Percentiles rank a stretch among this genome's conserved stretches.
Evolutionary conservation across 2,888 invertebrate species (phyloP).

Genomic region (Yponomeuta sedellus): DNA sequence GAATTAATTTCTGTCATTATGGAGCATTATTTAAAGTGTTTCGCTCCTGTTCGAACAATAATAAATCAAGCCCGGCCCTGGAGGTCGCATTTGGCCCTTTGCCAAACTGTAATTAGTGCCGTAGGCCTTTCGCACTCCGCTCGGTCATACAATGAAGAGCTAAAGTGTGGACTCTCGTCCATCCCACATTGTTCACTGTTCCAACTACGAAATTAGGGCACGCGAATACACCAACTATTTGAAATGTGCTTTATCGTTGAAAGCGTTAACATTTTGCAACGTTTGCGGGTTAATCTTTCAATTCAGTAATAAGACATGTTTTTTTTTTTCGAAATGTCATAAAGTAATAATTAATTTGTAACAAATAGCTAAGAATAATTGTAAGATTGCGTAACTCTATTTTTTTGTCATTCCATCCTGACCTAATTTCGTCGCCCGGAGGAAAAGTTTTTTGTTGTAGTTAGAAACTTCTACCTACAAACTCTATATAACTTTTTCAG

Average conservation of each 20-base stretch:
- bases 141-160: conserved; percentile 51
- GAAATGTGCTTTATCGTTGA: neutral
- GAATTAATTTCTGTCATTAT: conserved; percentile 40
- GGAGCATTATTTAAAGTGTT: conserved; percentile 58
- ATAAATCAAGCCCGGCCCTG: conserved; percentile 59
- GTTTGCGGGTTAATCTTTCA: neutral
- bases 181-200: conserved; percentile 47
- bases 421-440: conserved; percentile 7
- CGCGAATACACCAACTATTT: conserved; percentile 24
- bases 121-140: conserved; percentile 37
- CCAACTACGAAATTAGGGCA: conserved; percentile 44
- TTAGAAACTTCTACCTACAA: neutral
- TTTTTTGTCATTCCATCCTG: neutral
- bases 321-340: neutral
- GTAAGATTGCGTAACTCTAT: neutral
- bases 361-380: neutral
- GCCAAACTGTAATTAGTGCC: conserved; percentile 70
- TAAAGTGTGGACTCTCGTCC: conserved; percentile 36
- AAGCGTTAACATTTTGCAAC: neutral
- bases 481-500: conserved; percentile 53
- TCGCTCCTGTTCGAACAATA: conserved; percentile 51
- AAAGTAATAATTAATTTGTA: too few species aligned
- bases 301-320: neutral
- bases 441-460: neutral
- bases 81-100: conserved; percentile 51